phyloP scores from a whole-genome alignment of 1,140 invertebrate species.

The Aporrectodea caliginosa region DNA sequence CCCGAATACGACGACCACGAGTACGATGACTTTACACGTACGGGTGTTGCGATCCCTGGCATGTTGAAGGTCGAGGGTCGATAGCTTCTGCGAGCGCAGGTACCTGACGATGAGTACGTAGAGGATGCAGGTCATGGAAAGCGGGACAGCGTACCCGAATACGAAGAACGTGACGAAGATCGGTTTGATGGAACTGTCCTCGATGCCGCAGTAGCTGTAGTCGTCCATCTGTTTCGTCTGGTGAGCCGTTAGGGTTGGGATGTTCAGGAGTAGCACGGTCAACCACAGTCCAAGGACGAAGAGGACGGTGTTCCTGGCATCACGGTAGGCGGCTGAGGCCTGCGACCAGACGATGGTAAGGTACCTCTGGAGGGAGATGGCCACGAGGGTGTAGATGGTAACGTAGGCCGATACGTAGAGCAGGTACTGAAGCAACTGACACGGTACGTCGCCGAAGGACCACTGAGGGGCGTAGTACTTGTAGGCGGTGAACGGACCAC shows the following conservation, averaged over 20 bases:
- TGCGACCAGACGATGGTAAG: conserved; percentile 67
- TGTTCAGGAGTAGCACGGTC: background rate
- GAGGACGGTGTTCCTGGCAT: background rate
- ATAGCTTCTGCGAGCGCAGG: background rate
- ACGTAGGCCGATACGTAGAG: conserved; percentile 74
- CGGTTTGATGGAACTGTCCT: background rate
- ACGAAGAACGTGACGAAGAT: conserved; percentile 10
- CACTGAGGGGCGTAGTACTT: conserved; percentile 15
- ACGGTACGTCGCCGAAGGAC: conserved; percentile 19
- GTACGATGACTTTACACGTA: background rate
- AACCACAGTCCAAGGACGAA: background rate
- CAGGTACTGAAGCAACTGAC: conserved; percentile 7
- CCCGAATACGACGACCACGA: background rate
- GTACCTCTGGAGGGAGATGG: conserved; percentile 87
- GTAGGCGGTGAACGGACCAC: conserved; percentile 27
- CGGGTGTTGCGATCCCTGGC: background rate
- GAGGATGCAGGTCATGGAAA: background rate
- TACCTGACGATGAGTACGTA: conserved; percentile 4
- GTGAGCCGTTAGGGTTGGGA: background rate
- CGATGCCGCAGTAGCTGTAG: conserved; percentile 5
- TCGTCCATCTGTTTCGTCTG: background rate
- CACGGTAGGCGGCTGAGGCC: background rate
- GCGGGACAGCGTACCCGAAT: background rate
- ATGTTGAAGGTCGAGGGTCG: background rate
- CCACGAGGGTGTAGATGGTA: conserved; percentile 83